Percentiles rank a stretch among this genome's conserved stretches.
Conservation (phyloP, 1,140 invertebrate genomes). For the Macrosteles quadrilineatus region DNA sequence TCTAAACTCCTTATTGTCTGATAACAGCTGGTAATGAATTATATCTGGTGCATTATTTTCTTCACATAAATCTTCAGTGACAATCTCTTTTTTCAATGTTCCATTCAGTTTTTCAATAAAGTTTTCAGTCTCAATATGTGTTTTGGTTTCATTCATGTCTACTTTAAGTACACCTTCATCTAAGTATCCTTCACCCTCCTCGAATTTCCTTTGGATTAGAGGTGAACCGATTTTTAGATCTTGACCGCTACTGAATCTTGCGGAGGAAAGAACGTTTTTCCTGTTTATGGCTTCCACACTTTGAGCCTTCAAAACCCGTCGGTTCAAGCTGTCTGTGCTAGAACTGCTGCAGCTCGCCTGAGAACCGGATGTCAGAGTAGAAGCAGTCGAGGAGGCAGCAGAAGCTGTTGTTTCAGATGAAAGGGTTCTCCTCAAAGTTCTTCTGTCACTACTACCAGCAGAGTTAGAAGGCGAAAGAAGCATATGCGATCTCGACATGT, state of each 20-base stretch:
- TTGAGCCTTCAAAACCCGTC: constrained; percentile 70
- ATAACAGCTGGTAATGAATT: constrained; percentile 17
- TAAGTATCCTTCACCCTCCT: constrained; percentile 16
- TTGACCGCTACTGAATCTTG: constrained; percentile 76
- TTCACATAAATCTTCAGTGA: background rate
- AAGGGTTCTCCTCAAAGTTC: constrained; percentile 55
- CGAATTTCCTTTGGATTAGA: constrained; percentile 65
- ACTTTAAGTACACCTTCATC: background rate
- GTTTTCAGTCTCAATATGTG: constrained; percentile 22
- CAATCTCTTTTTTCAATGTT: constrained; percentile 16
- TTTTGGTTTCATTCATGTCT: constrained; percentile 4
- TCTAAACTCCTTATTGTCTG: constrained; percentile 18
- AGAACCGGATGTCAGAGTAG: constrained; percentile 64
- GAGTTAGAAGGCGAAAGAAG: constrained; percentile 30
- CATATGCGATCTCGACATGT: constrained; percentile 2
- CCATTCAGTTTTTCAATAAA: constrained; percentile 34
- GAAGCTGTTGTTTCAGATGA: constrained; percentile 64
- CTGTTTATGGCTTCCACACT: constrained; percentile 80
- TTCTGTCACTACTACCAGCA: constrained; percentile 36
- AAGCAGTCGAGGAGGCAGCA: constrained; percentile 57
- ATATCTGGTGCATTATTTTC: background rate
- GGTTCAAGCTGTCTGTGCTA: constrained; percentile 53
- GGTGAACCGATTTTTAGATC: constrained; percentile 67
- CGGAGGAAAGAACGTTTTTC: constrained; percentile 84
- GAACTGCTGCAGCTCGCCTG: constrained; percentile 63